Conservation (phyloP, 2,888 invertebrate genomes). For the Tenthredo scrophulariae region DNA sequence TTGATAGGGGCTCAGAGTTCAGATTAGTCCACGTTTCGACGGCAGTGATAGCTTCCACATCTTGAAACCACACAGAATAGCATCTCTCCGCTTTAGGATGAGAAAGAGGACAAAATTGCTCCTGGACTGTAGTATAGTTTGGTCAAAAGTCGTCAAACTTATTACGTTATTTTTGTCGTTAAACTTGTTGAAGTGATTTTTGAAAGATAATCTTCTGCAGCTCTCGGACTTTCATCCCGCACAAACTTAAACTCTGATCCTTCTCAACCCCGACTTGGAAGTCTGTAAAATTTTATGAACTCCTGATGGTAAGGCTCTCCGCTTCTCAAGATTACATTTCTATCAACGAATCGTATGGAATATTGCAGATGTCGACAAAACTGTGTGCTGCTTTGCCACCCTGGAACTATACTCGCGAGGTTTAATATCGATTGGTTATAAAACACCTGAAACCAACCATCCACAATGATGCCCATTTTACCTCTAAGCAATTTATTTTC, state of each 20-base stretch:
- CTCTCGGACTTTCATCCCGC: not conserved
- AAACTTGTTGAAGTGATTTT: not conserved
- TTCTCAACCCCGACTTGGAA: not conserved
- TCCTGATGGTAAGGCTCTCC: constrained; percentile 30
- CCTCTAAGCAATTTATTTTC: not conserved
- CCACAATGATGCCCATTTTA: not conserved
- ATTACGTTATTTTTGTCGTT: too few relatives aligned
- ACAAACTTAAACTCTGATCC: not conserved
- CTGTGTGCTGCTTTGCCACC: constrained; percentile 2
- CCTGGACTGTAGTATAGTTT: not conserved
- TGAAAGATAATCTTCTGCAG: not conserved
- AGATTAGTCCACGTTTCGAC: not conserved
- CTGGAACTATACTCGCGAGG: not conserved
- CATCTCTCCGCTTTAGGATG: not conserved
- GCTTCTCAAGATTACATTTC: constrained; percentile 33
- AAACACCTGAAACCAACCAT: not conserved
- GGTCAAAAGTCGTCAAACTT: not conserved
- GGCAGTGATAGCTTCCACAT: not conserved
- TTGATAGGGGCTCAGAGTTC: not conserved
- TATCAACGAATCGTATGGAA: constrained; percentile 2
- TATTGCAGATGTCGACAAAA: constrained; percentile 34
- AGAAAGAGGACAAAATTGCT: not conserved
- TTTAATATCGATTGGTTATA: constrained; percentile 11
- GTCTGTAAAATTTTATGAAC: constrained; percentile 42
- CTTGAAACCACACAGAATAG: not conserved